Percentiles rank a stretch among this genome's conserved stretches.
phyloP scores from a whole-genome alignment of 2,888 invertebrate species.

The Cryptus armator region DNA sequence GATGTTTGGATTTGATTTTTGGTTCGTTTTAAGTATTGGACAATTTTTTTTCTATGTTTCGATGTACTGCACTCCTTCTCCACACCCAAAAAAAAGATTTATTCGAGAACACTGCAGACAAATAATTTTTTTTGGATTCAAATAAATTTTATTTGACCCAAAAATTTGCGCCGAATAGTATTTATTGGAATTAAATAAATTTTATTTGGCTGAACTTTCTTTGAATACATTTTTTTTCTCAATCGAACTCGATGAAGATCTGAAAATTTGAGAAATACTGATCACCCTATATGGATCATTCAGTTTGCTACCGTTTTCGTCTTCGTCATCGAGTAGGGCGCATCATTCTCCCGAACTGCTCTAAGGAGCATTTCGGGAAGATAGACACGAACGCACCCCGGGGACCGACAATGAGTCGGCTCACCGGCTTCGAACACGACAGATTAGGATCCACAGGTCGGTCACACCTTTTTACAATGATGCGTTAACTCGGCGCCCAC shows the following conservation, averaged over 20 bases:
- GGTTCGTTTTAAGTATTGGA: too few relatives aligned
- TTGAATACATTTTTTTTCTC: too few relatives aligned
- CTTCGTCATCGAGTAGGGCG: conserved; percentile 43
- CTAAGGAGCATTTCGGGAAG: conserved; percentile 79
- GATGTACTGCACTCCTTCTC: too few relatives aligned
- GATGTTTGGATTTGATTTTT: too few relatives aligned
- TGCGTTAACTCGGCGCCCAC: conserved; percentile 79
- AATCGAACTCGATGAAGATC: neutral
- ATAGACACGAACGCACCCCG: conserved; percentile 78
- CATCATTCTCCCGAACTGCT: conserved; percentile 62
- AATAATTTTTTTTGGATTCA: too few relatives aligned
- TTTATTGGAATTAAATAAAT: too few relatives aligned
- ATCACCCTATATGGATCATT: neutral
- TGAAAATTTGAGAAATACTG: neutral
- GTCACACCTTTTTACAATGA: conserved; percentile 82
- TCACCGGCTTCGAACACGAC: conserved; percentile 76
- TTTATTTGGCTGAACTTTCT: too few relatives aligned
- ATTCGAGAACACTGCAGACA: too few relatives aligned
- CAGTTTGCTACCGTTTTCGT: conserved; percentile 47
- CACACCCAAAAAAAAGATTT: too few relatives aligned
- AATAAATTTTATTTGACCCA: too few relatives aligned
- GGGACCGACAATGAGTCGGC: conserved; percentile 74
- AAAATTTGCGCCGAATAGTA: too few relatives aligned
- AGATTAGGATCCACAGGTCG: conserved; percentile 82
- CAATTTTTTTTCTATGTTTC: too few relatives aligned